Conservation (phyloP, 2,113 vertebrate genomes). For the Bungarus multicinctus region DNA sequence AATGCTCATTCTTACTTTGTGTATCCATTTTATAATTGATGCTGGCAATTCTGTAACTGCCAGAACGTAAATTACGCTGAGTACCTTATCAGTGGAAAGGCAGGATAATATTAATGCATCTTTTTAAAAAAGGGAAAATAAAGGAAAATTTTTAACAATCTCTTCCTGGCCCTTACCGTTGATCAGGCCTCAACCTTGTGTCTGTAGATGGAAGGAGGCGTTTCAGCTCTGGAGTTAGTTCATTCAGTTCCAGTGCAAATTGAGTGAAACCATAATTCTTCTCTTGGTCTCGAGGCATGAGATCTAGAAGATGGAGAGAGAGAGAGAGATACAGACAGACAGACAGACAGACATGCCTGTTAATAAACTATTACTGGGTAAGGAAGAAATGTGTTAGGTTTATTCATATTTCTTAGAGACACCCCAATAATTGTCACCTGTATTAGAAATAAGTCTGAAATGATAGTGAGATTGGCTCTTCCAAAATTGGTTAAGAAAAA, state of each 20-base stretch:
- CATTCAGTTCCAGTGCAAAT: constrained; percentile 88
- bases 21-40: not conserved
- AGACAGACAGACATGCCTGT: not conserved
- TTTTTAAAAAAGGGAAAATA: not conserved
- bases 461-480: not conserved
- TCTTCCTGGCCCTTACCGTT: constrained; percentile 73
- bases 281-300: constrained; percentile 80
- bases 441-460: not conserved
- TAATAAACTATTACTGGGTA: not conserved
- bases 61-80: not conserved
- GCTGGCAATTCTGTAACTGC: not conserved
- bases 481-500: not conserved
- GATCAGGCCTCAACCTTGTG: constrained; percentile 86
- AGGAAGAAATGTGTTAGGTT: not conserved
- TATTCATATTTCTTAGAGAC: not conserved
- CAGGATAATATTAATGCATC: not conserved
- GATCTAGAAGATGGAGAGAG: constrained; percentile 64
- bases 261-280: constrained; percentile 85
- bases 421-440: not conserved
- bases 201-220: constrained; percentile 82
- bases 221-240: constrained; percentile 78
- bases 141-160: not conserved
- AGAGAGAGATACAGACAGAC: not conserved
- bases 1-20: not conserved
- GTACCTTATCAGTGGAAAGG: not conserved